Evolutionary conservation across 2,888 invertebrate genomes (phyloP).

Genomic region (Napeogenes inachia): DNA sequence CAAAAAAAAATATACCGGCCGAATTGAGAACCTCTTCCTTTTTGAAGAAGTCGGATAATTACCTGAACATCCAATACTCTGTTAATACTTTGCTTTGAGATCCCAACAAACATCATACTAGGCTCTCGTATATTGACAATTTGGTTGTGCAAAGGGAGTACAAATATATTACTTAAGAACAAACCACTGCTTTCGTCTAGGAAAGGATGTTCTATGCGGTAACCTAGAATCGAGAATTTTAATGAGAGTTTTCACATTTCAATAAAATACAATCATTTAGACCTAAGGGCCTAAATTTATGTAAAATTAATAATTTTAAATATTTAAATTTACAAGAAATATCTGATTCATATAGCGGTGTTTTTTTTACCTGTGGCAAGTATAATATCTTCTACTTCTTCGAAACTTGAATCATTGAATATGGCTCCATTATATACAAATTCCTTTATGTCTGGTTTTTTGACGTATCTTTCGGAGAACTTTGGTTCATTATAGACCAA

Average conservation of each 20-base stretch:
- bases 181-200: conserved; percentile 80
- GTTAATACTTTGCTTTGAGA: conserved; percentile 82
- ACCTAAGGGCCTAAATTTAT: too few relatives aligned
- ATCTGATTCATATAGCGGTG: too few relatives aligned
- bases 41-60: conserved; percentile 8
- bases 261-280: not conserved
- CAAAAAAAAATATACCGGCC: too few relatives aligned
- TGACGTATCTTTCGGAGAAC: conserved; percentile 46
- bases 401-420: conserved; percentile 79
- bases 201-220: conserved; percentile 83
- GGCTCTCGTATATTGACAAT: conserved; percentile 86
- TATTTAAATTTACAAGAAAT: too few relatives aligned
- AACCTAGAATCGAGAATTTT: conserved; percentile 69
- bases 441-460: conserved; percentile 74
- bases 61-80: conserved; percentile 84
- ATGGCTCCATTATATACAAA: conserved; percentile 70
- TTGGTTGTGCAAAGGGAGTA: conserved; percentile 86
- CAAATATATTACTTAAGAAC: conserved; percentile 77
- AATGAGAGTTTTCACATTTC: not conserved
- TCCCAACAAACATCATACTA: conserved; percentile 85
- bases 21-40: too few relatives aligned
- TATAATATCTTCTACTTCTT: conserved; percentile 80
- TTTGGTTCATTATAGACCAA: too few relatives aligned
- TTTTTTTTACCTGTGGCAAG: conserved; percentile 81
- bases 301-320: too few relatives aligned